phyloP scores from a whole-genome alignment of 1,140 invertebrate genomes.

The Phymorhynchus buccinoides region DNA sequence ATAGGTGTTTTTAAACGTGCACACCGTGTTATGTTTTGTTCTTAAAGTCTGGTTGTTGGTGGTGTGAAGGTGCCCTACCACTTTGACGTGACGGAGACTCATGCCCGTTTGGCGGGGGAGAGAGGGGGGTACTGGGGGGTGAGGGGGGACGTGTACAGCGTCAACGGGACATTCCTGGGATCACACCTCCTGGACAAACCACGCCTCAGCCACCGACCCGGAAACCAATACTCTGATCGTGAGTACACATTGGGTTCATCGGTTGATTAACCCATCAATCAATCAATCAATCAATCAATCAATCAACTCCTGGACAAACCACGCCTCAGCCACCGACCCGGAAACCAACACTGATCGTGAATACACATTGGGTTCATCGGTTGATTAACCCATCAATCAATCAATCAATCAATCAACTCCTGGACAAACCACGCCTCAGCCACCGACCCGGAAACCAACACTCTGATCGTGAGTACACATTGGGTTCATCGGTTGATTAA shows the following conservation, averaged over 20 bases:
- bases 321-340: no score
- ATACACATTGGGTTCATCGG: no score
- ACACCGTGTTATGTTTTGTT: no score
- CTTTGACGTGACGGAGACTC: slow-evolving; percentile 48
- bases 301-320: no score
- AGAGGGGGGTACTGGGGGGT: slow-evolving; percentile 44
- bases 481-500: no score
- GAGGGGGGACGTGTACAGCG: slow-evolving; percentile 37
- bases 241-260: slow-evolving; percentile 27
- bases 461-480: slow-evolving; percentile 44
- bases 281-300: no score
- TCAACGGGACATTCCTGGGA: slow-evolving; percentile 46
- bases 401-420: no score
- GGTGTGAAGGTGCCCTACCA: slow-evolving; percentile 44
- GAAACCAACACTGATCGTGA: no score
- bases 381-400: no score
- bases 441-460: slow-evolving; percentile 37
- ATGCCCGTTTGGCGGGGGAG: background rate
- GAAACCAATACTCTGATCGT: slow-evolving; percentile 39
- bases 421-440: slow-evolving; percentile 37
- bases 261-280: no score
- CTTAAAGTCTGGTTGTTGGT: no score
- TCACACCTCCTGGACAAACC: slow-evolving; percentile 39
- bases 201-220: slow-evolving; percentile 36
- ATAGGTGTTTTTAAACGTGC: no score